Evolutionary conservation across 2,797 vertebrate genomes (phyloP), one percentile per base, ranked within the genome.

Genomic region (Sebastes oblongus): DNA sequence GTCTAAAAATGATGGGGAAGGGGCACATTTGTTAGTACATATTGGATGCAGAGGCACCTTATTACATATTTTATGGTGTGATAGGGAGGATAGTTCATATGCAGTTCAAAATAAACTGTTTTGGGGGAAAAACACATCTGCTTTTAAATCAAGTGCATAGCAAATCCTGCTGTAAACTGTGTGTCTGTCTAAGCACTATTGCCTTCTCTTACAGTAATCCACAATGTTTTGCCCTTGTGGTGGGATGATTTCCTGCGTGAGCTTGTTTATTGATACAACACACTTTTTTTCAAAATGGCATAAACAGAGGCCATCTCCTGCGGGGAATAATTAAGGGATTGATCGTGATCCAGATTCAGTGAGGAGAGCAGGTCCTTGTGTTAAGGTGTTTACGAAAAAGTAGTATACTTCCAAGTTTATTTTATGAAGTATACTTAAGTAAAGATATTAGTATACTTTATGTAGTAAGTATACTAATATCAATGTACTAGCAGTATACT

Each of bases 211-310:
- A 20, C 52, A 46, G 24, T 20, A 12, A 27, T 68, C 22, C 0
- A 0, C 24, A 55, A 3, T 11, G 55, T 61, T 84, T 79, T 80
- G 6, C 46, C 62, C n/a, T 34, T 54, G 34, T 56, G 12, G 12
- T 24, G 36, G 24, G 54, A 66, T 4, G 71, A 60, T 55, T 79
- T 86, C 54, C 29, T 68, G 34, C 22, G 24, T 34, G 58, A 72
- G 62, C 54, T 22, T 72, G 22, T 70, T 18, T 18, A 27, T 62
- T 56, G 18, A 66, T 73, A 73, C 6, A 60, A 69, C 70, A 67
- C 42, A 67, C 34, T 11, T 13, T 3, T 3, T 8, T 42, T n/a
- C 8, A 25, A 3, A 12, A 24, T 18, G 18, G 32, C 12, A 29
- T 58, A 4, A 52, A 62, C 29, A 71, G n/a, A 50, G 9, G 30